Evolutionary conservation across 2,797 vertebrate species (phyloP), one percentile per base, ranked within the genome.

Genomic region (Spinibarbus caldwelli): DNA sequence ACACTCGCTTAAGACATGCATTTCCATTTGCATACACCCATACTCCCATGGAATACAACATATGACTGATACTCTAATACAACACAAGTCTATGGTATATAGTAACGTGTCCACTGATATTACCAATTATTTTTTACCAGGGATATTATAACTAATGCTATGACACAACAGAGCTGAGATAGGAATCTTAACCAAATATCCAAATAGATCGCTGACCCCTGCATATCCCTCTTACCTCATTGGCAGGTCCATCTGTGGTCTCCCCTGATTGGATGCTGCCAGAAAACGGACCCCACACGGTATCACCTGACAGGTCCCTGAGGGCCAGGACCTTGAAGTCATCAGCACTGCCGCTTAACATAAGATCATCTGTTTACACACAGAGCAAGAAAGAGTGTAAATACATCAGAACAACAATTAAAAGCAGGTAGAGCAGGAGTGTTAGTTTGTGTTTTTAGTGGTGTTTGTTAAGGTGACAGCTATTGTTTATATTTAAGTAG

Each of bases 211-310:
- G 38, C 38, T 41, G 38, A 41, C 38, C 38, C 38, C 38, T 41
- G 10, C 38, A 41, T 41, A 41, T 41, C 83, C 31, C 54, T 23
- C 70, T 86, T 85, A 98, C 97, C 95, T 86, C 90, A 17, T 92
- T 91, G 0, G 90, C 85, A 43, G 71, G 93, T 26, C 93, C 88
- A 0, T 96, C 95, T 0, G 93, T 88, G 0, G 90, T 80, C 45
- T 91, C 89, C 72, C 93, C 91, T 80, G 94, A 94, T 90, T 96
- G 96, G 94, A 98, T 82, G 87, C 87, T 94, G 82, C 97, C 98
- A 0, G 85, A 89, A 92, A 96, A 98, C 0, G 98, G 98, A 5
- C 97, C 98, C 98, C 98, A 99, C 26, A 90, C 91, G 4, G 95
- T 95, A 49, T 96, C 96, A 21, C 93, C 86, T 0, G 90, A 86